phyloP scores from a whole-genome alignment of 2,888 invertebrate species.

The Ceriagrion tenellum region DNA sequence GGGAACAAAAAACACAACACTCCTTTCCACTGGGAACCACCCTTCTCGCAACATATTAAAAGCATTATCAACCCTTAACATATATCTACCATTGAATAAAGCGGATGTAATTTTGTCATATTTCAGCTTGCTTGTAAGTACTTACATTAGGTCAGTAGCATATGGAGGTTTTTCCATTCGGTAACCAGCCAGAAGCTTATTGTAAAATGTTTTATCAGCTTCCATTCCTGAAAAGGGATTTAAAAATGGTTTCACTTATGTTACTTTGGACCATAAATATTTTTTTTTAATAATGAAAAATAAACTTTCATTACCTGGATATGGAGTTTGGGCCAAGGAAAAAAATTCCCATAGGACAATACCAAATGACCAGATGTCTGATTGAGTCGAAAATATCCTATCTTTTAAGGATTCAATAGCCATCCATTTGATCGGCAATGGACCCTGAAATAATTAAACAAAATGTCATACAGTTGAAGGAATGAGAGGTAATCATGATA shows the following conservation, averaged over 20 bases:
- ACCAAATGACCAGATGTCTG: constrained; percentile 97
- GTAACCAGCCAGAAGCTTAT: constrained; percentile 89
- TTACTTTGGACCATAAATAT: no score
- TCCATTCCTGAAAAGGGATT: constrained; percentile 80
- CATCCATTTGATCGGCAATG: constrained; percentile 97
- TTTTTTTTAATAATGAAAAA: background rate
- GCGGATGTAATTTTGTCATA: background rate
- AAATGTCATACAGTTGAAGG: no score
- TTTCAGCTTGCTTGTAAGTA: constrained; percentile 70
- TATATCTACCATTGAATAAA: background rate
- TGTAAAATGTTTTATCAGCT: constrained; percentile 85
- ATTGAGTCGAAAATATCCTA: constrained; percentile 94
- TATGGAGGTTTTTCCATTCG: constrained; percentile 93
- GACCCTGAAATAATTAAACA: constrained; percentile 83
- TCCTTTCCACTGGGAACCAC: no score
- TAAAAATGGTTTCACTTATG: background rate
- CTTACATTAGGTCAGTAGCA: constrained; percentile 88
- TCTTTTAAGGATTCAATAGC: constrained; percentile 96
- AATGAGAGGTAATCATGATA: no score
- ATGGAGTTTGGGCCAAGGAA: constrained; percentile 91
- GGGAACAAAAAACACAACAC: no score
- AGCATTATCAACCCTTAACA: constrained; percentile 46
- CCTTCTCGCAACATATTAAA: no score
- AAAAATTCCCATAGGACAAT: constrained; percentile 95
- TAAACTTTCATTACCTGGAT: constrained; percentile 81